Percentiles rank a stretch among this genome's conserved stretches.
phyloP scores from a whole-genome alignment of 2,888 invertebrate species.

The Megaustenia siamemsis region DNA sequence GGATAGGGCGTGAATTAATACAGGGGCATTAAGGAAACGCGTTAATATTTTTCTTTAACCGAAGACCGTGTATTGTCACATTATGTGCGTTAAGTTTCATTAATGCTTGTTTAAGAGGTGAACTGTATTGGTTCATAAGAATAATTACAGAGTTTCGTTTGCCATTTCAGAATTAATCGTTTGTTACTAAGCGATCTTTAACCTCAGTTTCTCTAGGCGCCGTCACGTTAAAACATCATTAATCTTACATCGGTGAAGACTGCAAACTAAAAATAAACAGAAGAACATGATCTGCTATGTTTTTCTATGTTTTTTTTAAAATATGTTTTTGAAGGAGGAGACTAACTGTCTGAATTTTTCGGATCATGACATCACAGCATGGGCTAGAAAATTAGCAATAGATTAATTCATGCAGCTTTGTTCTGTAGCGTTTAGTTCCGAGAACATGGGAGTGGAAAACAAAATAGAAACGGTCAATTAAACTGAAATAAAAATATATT shows the following conservation, averaged over 20 bases:
- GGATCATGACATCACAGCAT: not conserved
- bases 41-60: too few relatives aligned
- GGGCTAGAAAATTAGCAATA: too few relatives aligned
- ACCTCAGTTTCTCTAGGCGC: not conserved
- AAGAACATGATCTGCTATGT: not conserved
- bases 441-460: too few relatives aligned
- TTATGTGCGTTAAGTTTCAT: too few relatives aligned
- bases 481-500: too few relatives aligned
- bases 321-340: not conserved
- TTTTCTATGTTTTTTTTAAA: not conserved
- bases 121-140: not conserved
- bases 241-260: constrained; percentile 7
- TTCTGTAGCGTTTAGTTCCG: too few relatives aligned
- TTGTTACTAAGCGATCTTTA: constrained; percentile 24
- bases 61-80: too few relatives aligned
- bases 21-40: too few relatives aligned
- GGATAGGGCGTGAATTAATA: too few relatives aligned
- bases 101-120: not conserved
- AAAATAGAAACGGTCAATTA: too few relatives aligned
- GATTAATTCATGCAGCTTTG: too few relatives aligned
- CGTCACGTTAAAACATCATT: not conserved
- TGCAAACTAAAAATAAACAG: not conserved
- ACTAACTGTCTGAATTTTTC: not conserved
- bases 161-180: not conserved
- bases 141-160: not conserved